Evolutionary conservation across 2,113 vertebrate species (phyloP).

Genomic region (Oncorhynchus masou): DNA sequence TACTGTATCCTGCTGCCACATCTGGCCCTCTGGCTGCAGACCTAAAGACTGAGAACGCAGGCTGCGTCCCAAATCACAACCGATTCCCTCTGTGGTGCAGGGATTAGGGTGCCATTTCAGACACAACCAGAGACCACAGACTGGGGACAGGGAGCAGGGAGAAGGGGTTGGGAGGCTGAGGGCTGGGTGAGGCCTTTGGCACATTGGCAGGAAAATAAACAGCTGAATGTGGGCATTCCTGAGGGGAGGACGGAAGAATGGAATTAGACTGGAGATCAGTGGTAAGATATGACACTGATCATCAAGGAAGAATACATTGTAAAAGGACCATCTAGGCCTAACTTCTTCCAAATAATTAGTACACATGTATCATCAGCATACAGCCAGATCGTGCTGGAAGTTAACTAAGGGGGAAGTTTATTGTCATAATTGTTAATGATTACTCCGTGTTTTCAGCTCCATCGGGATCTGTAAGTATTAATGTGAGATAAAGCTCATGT

Average conservation of each 20-base stretch:
- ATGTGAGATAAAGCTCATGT: conserved; percentile 11
- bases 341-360: too few species aligned
- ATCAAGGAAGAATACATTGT: too few species aligned
- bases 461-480: too few species aligned
- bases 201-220: not conserved
- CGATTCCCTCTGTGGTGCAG: too few species aligned
- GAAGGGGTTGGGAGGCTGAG: not conserved
- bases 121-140: too few species aligned
- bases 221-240: not conserved
- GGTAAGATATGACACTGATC: too few species aligned
- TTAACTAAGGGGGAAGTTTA: not conserved
- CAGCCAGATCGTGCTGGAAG: too few species aligned
- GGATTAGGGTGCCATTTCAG: too few species aligned
- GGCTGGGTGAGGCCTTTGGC: not conserved
- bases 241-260: not conserved
- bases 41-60: not conserved
- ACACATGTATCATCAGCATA: too few species aligned
- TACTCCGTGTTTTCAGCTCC: not conserved
- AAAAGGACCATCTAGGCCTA: too few species aligned
- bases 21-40: conserved; percentile 3
- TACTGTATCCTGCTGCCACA: not conserved
- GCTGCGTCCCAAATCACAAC: too few species aligned
- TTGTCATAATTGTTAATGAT: not conserved
- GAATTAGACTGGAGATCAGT: not conserved
- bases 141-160: too few species aligned